Evolutionary conservation across 2,888 invertebrate species (phyloP), one percentile per base, ranked within the genome.

Genomic region (Ormyrus nitidulus): DNA sequence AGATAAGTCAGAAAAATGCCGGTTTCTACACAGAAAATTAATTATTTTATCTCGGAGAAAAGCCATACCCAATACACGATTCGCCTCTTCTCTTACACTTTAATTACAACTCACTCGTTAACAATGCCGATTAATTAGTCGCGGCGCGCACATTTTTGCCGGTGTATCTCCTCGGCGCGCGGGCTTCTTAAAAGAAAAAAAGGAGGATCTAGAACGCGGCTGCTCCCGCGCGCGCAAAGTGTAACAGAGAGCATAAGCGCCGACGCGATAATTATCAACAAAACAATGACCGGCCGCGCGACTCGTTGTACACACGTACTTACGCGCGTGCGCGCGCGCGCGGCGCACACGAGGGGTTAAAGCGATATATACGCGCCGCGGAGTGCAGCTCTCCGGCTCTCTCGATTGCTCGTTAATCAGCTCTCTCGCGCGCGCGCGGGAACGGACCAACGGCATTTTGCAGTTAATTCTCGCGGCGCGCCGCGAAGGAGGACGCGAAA

Each of bases 221-320:
- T 11, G 19, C 19, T 19, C 19, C 19, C 19, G 19, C 9, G 58
- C 44, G 59, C 56, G 10, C 53, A 61, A 51, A 69, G 76, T 76
- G 76, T 76, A 76, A 69, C 76, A 34, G 48, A 65, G 49, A 66
- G 13, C 46, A 59, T 78, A 78, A 78, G 61, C 78, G 68, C 11
- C 78, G 78, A 78, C 72, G 61, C 72, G 78, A 78, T 78, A 78
- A 78, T 78, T 78, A 78, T 78, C 78, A 68, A 78, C 62, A 64
- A 73, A 78, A 78, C 78, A 78, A 78, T 78, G 78, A 53, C 19
- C 19, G 1, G 19, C 19, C 19, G 19, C 19, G 19, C 19, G 19
- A 19, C 19, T 19, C 19, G 13, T 19, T 19, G 19, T 19, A 1
- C 19, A 19, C 19, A 19, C 19, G 19, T 19, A 19, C 19, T 19